Conservation (phyloP, 2,888 invertebrate species). For the Lypha dubia region DNA sequence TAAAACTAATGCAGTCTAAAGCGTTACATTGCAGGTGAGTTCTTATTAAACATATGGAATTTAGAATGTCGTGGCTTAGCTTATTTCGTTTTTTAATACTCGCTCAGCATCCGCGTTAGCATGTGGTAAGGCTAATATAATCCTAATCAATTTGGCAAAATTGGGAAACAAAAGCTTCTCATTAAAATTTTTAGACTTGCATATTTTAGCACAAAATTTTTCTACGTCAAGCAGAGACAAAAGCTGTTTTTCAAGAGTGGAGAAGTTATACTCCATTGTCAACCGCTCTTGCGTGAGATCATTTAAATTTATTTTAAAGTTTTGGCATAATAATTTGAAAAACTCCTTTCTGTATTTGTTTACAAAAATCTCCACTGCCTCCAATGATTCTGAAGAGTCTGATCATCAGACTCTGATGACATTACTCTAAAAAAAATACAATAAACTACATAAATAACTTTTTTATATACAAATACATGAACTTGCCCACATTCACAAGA, state of each 20-base stretch:
- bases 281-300: conserved; percentile 40
- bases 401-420: too few species aligned
- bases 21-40: conserved; percentile 2
- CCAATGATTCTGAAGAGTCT: background rate
- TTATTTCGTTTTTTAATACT: conserved; percentile 67
- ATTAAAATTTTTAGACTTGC: conserved; percentile 20
- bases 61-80: conserved; percentile 40
- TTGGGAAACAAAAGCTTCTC: conserved; percentile 16
- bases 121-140: conserved; percentile 50
- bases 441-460: too few species aligned
- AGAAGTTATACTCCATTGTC: conserved; percentile 52
- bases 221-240: conserved; percentile 31
- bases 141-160: conserved; percentile 33
- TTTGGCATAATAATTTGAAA: conserved; percentile 37
- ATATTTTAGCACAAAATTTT: conserved; percentile 36
- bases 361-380: background rate
- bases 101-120: conserved; percentile 45
- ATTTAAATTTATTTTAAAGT: conserved; percentile 33
- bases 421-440: background rate
- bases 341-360: too few species aligned
- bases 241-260: background rate
- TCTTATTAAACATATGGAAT: conserved; percentile 29
- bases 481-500: too few species aligned
- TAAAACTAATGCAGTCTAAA: conserved; percentile 10
- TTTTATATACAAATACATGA: too few species aligned